Evolutionary conservation across 2,113 vertebrate genomes (phyloP).

Genomic region (Siphamia tubifer): DNA sequence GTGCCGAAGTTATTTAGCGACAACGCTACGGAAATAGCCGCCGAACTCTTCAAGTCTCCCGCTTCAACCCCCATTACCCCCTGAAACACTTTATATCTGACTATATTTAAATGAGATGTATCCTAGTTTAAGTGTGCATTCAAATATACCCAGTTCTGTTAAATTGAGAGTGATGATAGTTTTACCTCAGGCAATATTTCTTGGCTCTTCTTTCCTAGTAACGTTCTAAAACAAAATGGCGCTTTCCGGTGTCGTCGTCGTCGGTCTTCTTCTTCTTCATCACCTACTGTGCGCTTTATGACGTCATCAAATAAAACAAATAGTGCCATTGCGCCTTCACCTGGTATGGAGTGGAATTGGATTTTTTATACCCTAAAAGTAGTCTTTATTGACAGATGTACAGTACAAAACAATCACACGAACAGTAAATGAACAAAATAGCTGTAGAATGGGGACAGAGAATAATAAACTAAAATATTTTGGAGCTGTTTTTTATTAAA

Average conservation of each 20-base stretch:
- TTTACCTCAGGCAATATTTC: conserved; percentile 53
- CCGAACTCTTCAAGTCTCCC: background rate
- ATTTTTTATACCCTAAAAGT: too few relatives aligned
- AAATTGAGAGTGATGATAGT: background rate
- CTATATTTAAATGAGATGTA: too few relatives aligned
- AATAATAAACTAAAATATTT: too few relatives aligned
- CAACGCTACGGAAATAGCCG: conserved; percentile 31
- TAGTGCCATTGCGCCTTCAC: background rate
- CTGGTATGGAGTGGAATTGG: background rate
- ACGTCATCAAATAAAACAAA: fast-evolving
- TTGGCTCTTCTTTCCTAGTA: conserved; percentile 51
- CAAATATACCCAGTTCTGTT: fast-evolving
- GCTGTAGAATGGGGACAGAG: too few relatives aligned
- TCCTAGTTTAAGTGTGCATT: too few relatives aligned
- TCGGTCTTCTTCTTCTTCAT: conserved; percentile 9
- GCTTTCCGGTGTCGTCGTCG: conserved; percentile 54
- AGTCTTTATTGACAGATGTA: too few relatives aligned
- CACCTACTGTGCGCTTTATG: background rate
- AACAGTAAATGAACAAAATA: too few relatives aligned
- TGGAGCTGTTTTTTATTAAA: too few relatives aligned
- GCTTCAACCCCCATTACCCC: background rate
- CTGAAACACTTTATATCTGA: too few relatives aligned
- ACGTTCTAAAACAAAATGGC: conserved; percentile 72
- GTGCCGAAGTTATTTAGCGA: conserved; percentile 22
- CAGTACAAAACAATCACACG: too few relatives aligned